These are phyloP conservation scores for Knipowitschia caucasica DNA, from an alignment of 2,797 vertebrate genomes.

Conservation along the genomic window DNA sequence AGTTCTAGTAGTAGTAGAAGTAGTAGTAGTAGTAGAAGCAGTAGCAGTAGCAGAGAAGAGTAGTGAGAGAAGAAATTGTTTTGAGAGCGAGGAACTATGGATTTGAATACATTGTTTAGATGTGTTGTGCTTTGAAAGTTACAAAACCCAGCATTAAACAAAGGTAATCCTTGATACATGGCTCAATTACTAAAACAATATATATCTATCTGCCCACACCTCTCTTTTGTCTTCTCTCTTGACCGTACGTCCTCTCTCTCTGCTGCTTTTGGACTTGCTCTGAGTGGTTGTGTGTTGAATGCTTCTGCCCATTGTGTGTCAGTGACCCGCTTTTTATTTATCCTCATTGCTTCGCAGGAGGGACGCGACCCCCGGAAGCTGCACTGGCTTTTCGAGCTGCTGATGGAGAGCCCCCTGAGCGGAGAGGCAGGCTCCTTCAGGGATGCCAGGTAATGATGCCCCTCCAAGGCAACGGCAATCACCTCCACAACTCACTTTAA, in stretches of 20 bases:
- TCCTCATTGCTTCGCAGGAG: conserved; percentile 76
- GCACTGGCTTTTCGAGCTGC: conserved; percentile 92
- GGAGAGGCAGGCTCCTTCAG: conserved; percentile 95
- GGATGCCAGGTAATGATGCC: conserved; percentile 65
- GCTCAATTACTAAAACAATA: too few relatives aligned
- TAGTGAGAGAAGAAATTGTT: too few relatives aligned
- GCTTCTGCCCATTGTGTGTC: background rate
- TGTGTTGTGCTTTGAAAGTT: too few relatives aligned
- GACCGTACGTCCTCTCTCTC: background rate
- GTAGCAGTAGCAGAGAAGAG: too few relatives aligned
- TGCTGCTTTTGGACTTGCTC: background rate
- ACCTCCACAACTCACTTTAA: background rate
- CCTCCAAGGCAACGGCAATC: conserved; percentile 15
- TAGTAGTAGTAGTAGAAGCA: too few relatives aligned
- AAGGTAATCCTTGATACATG: too few relatives aligned
- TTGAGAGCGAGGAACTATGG: too few relatives aligned
- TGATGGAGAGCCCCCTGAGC: conserved; percentile 91
- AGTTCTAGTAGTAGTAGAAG: too few relatives aligned
- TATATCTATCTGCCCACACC: too few relatives aligned
- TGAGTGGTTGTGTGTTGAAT: background rate
- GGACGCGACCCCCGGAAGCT: conserved; percentile 94
- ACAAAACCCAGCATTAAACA: too few relatives aligned
- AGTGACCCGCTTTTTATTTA: conserved; percentile 1
- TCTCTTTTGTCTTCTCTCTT: background rate
- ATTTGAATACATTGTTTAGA: too few relatives aligned